Conservation (phyloP, 2,888 invertebrate genomes). For the Listrodromus nycthemerus region DNA sequence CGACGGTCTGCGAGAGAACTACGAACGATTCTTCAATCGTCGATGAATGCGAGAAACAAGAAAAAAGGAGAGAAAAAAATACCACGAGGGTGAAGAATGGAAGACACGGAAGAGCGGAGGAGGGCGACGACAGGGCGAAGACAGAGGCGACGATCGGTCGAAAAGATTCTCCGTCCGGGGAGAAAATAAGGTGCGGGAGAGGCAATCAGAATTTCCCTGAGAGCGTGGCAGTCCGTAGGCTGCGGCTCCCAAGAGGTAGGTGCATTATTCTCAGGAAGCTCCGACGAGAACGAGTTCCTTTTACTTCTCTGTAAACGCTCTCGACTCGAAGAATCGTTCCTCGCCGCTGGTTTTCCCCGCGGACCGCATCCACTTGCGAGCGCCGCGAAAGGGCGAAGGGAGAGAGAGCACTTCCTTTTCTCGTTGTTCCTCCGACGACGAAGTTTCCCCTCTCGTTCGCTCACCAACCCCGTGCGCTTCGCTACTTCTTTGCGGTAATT, state of each 20-base stretch:
- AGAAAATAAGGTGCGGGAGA: slow-evolving; percentile 56
- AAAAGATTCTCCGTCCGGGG: slow-evolving; percentile 38
- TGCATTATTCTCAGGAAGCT: slow-evolving; percentile 75
- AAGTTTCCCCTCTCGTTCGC: slow-evolving; percentile 13
- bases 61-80: slow-evolving; percentile 8
- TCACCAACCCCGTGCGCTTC: slow-evolving; percentile 22
- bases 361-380: slow-evolving; percentile 57
- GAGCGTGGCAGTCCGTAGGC: slow-evolving; percentile 61
- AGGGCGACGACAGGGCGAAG: slow-evolving; percentile 25
- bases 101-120: slow-evolving; percentile 6
- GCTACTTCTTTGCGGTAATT: slow-evolving; percentile 57
- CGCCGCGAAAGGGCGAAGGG: slow-evolving; percentile 24
- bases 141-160: slow-evolving; percentile 50
- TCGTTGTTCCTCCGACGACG: slow-evolving; percentile 35
- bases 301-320: slow-evolving; percentile 49
- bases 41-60: slow-evolving; percentile 29
- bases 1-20: slow-evolving; percentile 19
- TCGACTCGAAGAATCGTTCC: slow-evolving; percentile 65
- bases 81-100: slow-evolving; percentile 1
- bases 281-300: slow-evolving; percentile 60
- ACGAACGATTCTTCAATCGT: slow-evolving; percentile 53
- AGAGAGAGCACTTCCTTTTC: slow-evolving; percentile 50
- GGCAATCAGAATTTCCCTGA: slow-evolving; percentile 80
- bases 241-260: slow-evolving; percentile 71
- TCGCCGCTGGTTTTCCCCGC: slow-evolving; percentile 45